Conservation (phyloP, 2,888 invertebrate species). For the Automeris io region DNA sequence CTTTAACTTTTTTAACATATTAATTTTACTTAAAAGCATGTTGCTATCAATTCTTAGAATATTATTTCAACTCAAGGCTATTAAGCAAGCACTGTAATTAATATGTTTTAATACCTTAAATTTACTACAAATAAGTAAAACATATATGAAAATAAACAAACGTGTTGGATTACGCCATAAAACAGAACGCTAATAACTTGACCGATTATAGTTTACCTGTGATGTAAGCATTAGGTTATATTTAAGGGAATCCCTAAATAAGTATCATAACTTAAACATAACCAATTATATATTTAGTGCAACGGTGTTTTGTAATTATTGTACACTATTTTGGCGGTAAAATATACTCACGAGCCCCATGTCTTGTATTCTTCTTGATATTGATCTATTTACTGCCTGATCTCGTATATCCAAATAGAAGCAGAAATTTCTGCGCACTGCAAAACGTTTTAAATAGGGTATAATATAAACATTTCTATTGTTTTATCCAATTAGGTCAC, state of each 20-base stretch:
- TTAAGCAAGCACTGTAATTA: constrained; percentile 5
- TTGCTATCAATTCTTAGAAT: neutral
- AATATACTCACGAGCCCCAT: constrained; percentile 82
- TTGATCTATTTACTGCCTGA: constrained; percentile 78
- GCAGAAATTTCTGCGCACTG: constrained; percentile 80
- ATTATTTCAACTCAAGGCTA: neutral
- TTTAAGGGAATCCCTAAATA: constrained; percentile 19
- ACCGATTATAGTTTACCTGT: constrained; percentile 27
- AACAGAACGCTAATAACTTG: constrained; percentile 42
- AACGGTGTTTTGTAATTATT: neutral
- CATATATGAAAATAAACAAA: neutral
- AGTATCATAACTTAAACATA: constrained; percentile 30
- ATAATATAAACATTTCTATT: constrained; percentile 11
- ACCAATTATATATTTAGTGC: constrained; percentile 23
- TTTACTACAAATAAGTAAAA: constrained; percentile 1
- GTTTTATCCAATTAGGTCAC: constrained; percentile 23
- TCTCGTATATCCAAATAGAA: constrained; percentile 88
- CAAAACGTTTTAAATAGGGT: constrained; percentile 25
- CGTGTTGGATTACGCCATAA: neutral
- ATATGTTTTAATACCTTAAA: neutral
- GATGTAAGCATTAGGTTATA: constrained; percentile 10
- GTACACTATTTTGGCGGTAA: constrained; percentile 45
- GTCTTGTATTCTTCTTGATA: constrained; percentile 82
- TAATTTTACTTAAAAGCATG: constrained; percentile 1
- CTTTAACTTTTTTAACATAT: neutral